These are phyloP conservation scores for Yasuhikotakia modesta DNA, from an alignment of 2,797 vertebrate genomes.

Conservation along the genomic window DNA sequence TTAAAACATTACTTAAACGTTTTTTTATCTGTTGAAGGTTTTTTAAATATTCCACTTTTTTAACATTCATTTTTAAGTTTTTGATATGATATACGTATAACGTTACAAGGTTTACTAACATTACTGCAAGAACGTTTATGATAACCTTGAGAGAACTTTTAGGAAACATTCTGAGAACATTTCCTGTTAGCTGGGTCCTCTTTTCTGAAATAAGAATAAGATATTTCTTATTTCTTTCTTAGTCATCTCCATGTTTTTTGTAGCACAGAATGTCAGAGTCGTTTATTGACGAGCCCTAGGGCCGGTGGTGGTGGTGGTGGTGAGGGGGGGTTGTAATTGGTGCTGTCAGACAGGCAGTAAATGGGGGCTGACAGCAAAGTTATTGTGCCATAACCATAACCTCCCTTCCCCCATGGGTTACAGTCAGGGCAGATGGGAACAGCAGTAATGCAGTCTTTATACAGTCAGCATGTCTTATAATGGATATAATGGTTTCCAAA, in stretches of 20 bases:
- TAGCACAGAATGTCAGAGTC: conserved; percentile 4
- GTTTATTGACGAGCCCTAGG: background rate
- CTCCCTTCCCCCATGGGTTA: conserved; percentile 37
- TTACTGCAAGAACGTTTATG: no score
- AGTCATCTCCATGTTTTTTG: background rate
- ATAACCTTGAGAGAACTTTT: no score
- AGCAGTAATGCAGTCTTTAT: conserved; percentile 48
- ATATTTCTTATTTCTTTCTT: background rate
- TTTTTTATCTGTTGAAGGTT: no score
- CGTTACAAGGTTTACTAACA: no score
- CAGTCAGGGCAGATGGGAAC: conserved; percentile 49
- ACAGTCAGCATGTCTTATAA: conserved; percentile 20
- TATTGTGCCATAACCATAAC: conserved; percentile 40
- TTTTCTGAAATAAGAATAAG: background rate
- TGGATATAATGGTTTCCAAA: conserved; percentile 18
- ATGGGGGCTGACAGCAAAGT: conserved; percentile 45
- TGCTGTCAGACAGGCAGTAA: conserved; percentile 26
- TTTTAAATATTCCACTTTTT: no score
- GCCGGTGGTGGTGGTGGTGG: conserved; percentile 2
- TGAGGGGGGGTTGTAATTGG: conserved; percentile 3
- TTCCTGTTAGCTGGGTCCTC: background rate
- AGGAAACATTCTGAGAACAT: no score
- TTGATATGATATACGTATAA: no score
- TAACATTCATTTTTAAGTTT: no score
- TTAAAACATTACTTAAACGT: no score